phyloP scores from a whole-genome alignment of 2,797 vertebrate genomes.

The Rhinatrema bivittatum region DNA sequence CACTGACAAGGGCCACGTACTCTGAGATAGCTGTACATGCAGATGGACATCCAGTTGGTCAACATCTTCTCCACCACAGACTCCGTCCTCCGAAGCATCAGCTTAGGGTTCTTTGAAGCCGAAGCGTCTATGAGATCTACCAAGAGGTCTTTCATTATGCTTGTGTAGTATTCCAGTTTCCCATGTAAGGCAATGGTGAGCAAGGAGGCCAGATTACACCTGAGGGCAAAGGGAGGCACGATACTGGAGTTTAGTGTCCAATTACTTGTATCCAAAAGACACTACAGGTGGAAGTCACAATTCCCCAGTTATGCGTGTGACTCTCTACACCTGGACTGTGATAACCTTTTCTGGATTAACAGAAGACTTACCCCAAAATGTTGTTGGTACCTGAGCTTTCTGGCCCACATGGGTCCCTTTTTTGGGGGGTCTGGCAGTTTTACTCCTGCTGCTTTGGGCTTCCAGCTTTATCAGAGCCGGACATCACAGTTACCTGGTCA shows the following conservation, averaged over 20 bases:
- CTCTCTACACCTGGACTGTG: background rate
- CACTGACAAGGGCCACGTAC: no score
- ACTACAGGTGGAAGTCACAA: background rate
- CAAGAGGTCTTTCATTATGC: conserved; percentile 96
- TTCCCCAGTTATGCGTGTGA: conserved; percentile 7
- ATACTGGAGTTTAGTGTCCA: background rate
- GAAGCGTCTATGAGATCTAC: conserved; percentile 95
- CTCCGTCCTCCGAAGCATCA: conserved; percentile 94
- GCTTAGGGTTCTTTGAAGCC: conserved; percentile 92
- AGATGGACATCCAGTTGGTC: conserved; percentile 99
- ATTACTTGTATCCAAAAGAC: background rate
- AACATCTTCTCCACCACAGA: conserved; percentile 98
- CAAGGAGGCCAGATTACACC: conserved; percentile 92
- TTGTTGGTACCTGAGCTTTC: background rate
- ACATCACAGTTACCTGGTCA: no score
- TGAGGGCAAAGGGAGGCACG: conserved; percentile 31
- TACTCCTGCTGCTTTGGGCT: no score
- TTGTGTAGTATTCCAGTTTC: conserved; percentile 95
- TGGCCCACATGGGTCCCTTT: background rate
- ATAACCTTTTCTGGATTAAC: no score
- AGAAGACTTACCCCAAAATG: no score
- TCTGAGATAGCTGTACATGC: conserved; percentile 98
- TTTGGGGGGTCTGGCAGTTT: no score
- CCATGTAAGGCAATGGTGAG: conserved; percentile 91
- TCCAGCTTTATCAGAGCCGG: no score